phyloP scores from a whole-genome alignment of 2,797 vertebrate species.

The Artibeus jamaicensis region DNA sequence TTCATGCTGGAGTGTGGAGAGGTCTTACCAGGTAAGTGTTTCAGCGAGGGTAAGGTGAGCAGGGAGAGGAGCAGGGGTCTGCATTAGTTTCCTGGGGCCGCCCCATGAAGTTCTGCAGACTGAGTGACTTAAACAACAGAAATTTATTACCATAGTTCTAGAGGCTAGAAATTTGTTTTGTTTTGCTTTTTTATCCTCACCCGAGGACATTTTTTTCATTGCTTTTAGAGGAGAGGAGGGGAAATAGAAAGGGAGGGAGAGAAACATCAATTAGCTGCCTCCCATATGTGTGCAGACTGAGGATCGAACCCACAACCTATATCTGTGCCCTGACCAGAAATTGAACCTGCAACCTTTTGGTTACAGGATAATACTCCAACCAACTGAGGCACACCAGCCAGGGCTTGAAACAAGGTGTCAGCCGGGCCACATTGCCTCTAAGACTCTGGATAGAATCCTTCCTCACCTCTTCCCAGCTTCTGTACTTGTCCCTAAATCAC shows the following conservation, averaged over 20 bases:
- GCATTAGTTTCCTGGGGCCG: not conserved
- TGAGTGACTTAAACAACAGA: not conserved
- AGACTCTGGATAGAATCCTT: not conserved
- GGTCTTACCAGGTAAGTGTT: not conserved
- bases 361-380: not conserved
- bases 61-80: not conserved
- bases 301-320: not conserved
- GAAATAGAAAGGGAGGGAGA: not conserved
- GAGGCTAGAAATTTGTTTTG: not conserved
- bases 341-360: not conserved
- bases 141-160: not conserved
- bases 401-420: not conserved
- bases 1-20: not conserved
- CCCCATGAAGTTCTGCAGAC: not conserved
- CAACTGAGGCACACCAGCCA: not conserved
- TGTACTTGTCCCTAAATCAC: accelerated
- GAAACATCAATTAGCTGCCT: not conserved
- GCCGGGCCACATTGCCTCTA: not conserved
- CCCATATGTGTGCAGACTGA: not conserved
- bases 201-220: not conserved
- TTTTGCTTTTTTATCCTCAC: not conserved
- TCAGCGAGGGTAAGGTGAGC: not conserved
- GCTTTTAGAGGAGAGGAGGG: not conserved
- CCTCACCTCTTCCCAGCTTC: not conserved
- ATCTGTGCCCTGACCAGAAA: not conserved